Percentiles rank a stretch among this genome's conserved stretches.
These are phyloP conservation scores for Apostichopus parvimensis DNA, from an alignment of 35 echinoderm and acorn worm species.

Conservation along the genomic window DNA sequence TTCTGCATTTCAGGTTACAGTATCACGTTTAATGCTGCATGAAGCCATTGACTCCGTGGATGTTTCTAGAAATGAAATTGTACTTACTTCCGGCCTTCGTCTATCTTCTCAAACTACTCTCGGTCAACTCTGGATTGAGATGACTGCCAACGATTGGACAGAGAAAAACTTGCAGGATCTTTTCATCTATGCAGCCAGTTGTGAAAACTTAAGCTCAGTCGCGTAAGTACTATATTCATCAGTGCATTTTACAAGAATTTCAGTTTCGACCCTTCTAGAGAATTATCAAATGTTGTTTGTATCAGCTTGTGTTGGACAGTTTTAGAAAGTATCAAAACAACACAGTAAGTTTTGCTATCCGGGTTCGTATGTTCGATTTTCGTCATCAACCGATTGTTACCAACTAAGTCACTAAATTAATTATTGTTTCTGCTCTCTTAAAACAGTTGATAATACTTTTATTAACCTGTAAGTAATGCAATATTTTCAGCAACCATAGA, in stretches of 20 bases:
- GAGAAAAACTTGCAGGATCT: no score
- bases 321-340: not conserved
- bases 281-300: no score
- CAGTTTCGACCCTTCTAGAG: no score
- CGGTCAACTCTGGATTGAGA: no score
- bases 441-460: no score
- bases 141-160: no score
- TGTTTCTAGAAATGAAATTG: slow-evolving; percentile 10
- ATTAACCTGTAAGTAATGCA: no score
- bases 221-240: not conserved
- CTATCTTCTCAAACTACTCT: no score
- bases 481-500: no score
- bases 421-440: not conserved
- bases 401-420: not conserved
- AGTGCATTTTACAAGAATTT: not conserved
- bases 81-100: not conserved
- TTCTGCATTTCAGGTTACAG: not conserved
- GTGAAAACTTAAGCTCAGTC: not conserved
- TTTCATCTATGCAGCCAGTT: not conserved
- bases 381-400: not conserved
- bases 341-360: no score
- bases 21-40: not conserved
- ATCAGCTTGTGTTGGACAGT: no score
- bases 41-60: not conserved
- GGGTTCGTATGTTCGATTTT: not conserved